Evolutionary conservation across 2,888 invertebrate species (phyloP), one percentile per base, ranked within the genome.

Genomic region (Anthrax anthrax): DNA sequence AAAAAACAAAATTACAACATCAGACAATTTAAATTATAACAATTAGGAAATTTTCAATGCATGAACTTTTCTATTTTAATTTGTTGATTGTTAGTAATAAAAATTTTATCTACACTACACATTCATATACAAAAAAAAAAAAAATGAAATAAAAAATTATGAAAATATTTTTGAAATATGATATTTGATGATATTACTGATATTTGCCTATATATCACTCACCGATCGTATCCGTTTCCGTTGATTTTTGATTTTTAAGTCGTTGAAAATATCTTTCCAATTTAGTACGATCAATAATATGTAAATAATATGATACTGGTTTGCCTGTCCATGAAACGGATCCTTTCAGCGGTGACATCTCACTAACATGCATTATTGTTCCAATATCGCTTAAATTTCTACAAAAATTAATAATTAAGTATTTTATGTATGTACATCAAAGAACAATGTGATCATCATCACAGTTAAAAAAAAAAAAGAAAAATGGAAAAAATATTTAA

Each of bases 321-420:
- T 94, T 96, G 54, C 92, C 92, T 50, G 98, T 99, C 98, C 98
- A 98, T 17, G 97, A 97, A 50, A 97, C 97, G 13, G 94, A 94
- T 54, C 94, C 94, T 62, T 85, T 81, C 52, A 95, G 72, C 17
- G 96, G 94, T 52, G 91, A 85, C 81, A 98, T 85, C 72, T 96
- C 95, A 54, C 85, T 85, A 38, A 98, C 94, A 69, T 95, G 92
- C 90, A 98, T 94, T 61, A 99, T 97, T 52, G 96, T 92, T 55
- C 96, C 96, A 64, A 98, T 95, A 72, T 98, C 96, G 70, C 88
- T 91, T 51, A 98, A 76, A 71, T 96, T 97, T 64, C 98, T 66
- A 48, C 18, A 38, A 40, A 37, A 18, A 17, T 16, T 47, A 4
- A n/a, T n/a, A 27, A 5, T 8, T 27, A 27, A 1, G 2, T 27